Base-by-base conservation (phyloP, 1,140 invertebrate species). In the Acromyrmex echinatior region DNA sequence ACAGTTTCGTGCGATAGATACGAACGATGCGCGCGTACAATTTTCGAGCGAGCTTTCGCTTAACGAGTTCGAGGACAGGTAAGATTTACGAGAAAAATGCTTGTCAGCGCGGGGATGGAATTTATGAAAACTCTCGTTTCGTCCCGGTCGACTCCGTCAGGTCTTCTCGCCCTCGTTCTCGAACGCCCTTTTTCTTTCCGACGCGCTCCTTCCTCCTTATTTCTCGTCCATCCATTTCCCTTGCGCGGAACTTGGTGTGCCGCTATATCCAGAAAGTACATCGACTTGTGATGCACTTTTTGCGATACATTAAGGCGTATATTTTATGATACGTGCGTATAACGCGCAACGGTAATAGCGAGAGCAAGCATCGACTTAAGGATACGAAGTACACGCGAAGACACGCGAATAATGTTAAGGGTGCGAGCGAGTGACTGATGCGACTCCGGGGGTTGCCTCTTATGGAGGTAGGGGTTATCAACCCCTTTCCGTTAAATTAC, bases 331-430 rank as follows among this genome's bases (percentile, higher is more conserved):
- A 89, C 70, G 87, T 87, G 87, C 70, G 78, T 77, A 87, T 71
- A 87, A 66, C 45, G 88, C 86, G 76, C 28, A 3, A n/a, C 21
- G 56, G n/a, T n/a, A 63, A 65, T 21, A 77, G 25, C 39, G 56
- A 10, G 5, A 25, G 51, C 39, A 28, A 45, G 76, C 78, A 84
- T 90, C 82, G 89, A 89, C 71, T 63, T 51, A 60, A 16, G 66
- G 71, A 56, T 74, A 62, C 25, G 16, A 45, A 25, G 25, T 25
- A 25, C 25, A 25, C 25, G 77, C 86, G 86, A 92, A 92, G 92
- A 93, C 90, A 91, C 92, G 91, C 89, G 91, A 93, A 90, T 91
- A 89, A 90, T 88, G 92, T 92, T 92, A 90, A 86, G 88, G 87
- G 63, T 58, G 77, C 88, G 87, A 82, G 70, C 87, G 89, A 91